These are phyloP conservation scores for Calidris pugnax DNA, from an alignment of 2,113 vertebrate species.

Conservation along the genomic window DNA sequence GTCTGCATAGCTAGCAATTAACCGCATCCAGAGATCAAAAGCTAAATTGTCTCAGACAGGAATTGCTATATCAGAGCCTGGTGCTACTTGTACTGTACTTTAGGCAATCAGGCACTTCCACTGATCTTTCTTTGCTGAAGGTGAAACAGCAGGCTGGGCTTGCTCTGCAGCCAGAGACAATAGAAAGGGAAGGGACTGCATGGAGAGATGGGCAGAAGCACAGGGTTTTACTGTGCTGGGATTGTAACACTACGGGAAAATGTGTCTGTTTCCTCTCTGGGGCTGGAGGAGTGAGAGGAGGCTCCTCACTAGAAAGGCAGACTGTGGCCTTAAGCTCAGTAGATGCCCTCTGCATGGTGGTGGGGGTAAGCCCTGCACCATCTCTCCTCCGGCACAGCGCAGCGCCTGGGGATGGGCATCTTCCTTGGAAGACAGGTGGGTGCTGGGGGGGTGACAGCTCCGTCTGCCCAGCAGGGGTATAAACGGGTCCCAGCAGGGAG, in stretches of 20 bases:
- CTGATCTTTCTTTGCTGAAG: neutral
- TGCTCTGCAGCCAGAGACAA: neutral
- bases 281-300: neutral
- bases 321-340: accelerated
- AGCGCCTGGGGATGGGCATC: too few species aligned
- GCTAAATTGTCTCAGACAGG: neutral
- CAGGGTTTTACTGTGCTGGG: neutral
- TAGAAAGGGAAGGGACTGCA: neutral
- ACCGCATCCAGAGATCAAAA: conserved; percentile 27
- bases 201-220: neutral
- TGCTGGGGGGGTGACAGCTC: accelerated
- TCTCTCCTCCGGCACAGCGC: accelerated
- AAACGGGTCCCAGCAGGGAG: neutral
- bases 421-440: neutral
- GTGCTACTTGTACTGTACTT: neutral
- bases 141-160: neutral
- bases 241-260: neutral
- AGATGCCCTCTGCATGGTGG: accelerated
- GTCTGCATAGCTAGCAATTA: conserved; percentile 34
- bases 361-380: neutral
- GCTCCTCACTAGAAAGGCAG: neutral
- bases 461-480: accelerated
- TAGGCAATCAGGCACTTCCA: neutral
- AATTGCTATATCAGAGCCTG: neutral
- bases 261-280: neutral